Evolutionary conservation across 2,113 vertebrate genomes (phyloP).

Genomic region (Laticauda laticaudata): DNA sequence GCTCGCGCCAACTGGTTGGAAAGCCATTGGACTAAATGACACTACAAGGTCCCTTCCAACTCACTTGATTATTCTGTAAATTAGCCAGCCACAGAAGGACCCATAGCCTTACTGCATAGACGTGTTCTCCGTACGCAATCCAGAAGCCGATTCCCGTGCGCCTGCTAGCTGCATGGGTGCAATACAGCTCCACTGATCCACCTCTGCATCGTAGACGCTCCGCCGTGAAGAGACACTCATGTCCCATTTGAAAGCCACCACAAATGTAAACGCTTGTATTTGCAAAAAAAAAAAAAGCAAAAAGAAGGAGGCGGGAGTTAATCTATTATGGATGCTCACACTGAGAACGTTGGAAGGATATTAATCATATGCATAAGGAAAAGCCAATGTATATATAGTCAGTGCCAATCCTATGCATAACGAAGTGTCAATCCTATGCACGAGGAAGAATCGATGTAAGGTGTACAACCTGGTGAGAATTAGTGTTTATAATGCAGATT

Average conservation of each 20-base stretch:
- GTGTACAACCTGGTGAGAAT: neutral
- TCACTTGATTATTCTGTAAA: too few species aligned
- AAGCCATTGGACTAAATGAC: too few species aligned
- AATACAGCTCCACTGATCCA: slow-evolving; percentile 76
- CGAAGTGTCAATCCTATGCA: too few species aligned
- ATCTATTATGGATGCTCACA: neutral
- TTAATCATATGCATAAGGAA: neutral
- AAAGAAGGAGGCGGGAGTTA: too few species aligned
- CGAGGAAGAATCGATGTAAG: neutral
- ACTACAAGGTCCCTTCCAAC: too few species aligned
- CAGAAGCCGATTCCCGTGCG: slow-evolving; percentile 81
- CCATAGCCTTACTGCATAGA: slow-evolving; percentile 76
- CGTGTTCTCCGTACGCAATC: slow-evolving; percentile 70
- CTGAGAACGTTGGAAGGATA: neutral
- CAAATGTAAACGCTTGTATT: slow-evolving; percentile 85
- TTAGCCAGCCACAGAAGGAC: neutral
- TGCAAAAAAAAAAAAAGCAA: neutral
- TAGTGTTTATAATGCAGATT: neutral
- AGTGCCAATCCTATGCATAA: too few species aligned
- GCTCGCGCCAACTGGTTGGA: too few species aligned
- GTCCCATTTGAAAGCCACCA: slow-evolving; percentile 84
- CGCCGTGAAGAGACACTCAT: slow-evolving; percentile 74
- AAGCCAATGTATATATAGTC: too few species aligned
- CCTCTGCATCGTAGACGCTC: slow-evolving; percentile 73
- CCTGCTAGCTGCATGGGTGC: slow-evolving; percentile 77